These are phyloP conservation scores for Eupithecia centaureata DNA, from an alignment of 2,888 invertebrate species.

Conservation along the genomic window DNA sequence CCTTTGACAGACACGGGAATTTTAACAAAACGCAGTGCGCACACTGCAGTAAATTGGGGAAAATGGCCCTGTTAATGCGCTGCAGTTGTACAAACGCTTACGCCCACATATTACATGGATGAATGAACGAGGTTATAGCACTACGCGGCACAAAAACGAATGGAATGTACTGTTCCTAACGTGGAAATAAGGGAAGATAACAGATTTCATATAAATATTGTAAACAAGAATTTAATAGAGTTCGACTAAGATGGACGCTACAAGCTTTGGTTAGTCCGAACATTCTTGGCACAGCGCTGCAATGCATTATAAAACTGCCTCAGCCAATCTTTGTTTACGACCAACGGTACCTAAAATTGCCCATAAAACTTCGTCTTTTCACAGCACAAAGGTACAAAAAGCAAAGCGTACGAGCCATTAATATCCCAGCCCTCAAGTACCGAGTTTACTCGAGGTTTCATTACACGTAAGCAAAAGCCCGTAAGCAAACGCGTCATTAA, in stretches of 20 bases:
- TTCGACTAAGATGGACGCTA: neutral
- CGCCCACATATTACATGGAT: slow-evolving; percentile 23
- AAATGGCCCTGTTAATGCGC: slow-evolving; percentile 37
- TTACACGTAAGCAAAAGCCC: slow-evolving; percentile 41
- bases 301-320: slow-evolving; percentile 5
- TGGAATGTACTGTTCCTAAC: neutral
- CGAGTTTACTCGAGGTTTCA: slow-evolving; percentile 42
- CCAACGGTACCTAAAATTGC: slow-evolving; percentile 27
- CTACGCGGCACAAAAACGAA: slow-evolving; percentile 9
- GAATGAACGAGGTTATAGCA: slow-evolving; percentile 20
- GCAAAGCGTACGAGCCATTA: slow-evolving; percentile 42
- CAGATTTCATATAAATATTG: neutral
- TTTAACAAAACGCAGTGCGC: slow-evolving; percentile 51
- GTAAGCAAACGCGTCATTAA: slow-evolving; percentile 47
- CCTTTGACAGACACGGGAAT: slow-evolving; percentile 54
- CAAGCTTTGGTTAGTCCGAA: neutral
- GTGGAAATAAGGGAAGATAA: neutral
- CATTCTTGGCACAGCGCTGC: slow-evolving; percentile 14
- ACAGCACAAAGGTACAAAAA: slow-evolving; percentile 35
- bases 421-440: slow-evolving; percentile 41
- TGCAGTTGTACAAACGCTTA: slow-evolving; percentile 18
- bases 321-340: slow-evolving; percentile 13
- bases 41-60: slow-evolving; percentile 39
- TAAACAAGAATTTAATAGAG: neutral
- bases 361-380: slow-evolving; percentile 33